A percentile compares a stretch with the other conserved stretches of the same genome.
Conservation (phyloP, 2,113 vertebrate species). For the Penelope pileata region DNA sequence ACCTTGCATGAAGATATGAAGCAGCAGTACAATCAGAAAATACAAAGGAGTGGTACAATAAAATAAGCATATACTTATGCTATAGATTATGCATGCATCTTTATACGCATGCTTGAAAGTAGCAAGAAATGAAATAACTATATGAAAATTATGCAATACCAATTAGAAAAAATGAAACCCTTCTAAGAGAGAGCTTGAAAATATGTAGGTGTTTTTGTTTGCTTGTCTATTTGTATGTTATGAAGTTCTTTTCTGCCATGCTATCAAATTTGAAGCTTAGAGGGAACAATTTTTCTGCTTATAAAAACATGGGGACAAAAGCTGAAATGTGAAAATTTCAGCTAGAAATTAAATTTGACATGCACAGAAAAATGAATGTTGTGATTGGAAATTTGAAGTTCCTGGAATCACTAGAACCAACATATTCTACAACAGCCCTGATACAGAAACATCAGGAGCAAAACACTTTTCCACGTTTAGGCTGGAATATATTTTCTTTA, state of each 20-base stretch:
- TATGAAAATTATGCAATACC: fast-evolving
- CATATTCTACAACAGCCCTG: not conserved
- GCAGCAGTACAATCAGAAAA: not conserved
- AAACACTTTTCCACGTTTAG: not conserved
- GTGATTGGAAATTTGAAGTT: not conserved
- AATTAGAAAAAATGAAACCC: not conserved
- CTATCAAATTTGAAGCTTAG: not conserved
- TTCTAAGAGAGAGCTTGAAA: not conserved
- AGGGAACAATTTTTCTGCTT: not conserved
- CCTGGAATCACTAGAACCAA: not conserved
- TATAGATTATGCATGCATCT: not conserved
- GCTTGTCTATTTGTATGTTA: not conserved
- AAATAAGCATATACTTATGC: not conserved
- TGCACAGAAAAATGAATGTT: not conserved
- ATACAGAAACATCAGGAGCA: not conserved
- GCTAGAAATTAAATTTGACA: not conserved
- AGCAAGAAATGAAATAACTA: not conserved
- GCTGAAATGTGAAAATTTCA: not conserved
- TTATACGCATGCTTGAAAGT: not conserved
- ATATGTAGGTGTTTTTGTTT: not conserved
- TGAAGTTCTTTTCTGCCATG: no score
- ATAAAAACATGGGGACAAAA: not conserved
- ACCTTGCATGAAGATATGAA: not conserved
- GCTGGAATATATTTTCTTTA: not conserved
- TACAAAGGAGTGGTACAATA: not conserved